phyloP scores from a whole-genome alignment of 37 sponge, comb jelly and placozoan species.

The Hexactinellida sp. region DNA sequence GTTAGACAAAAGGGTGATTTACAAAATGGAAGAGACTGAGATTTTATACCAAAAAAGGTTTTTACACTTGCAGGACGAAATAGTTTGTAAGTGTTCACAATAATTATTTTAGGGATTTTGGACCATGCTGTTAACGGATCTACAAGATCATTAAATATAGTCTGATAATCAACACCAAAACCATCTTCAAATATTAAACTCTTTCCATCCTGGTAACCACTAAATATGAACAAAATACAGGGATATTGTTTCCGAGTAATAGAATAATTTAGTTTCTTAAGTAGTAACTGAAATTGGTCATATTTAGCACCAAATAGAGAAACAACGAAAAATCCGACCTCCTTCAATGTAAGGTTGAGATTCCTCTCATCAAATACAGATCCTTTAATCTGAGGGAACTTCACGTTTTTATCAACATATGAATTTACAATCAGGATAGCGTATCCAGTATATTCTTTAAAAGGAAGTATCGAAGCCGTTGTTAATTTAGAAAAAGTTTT shows the following conservation, averaged over 20 bases:
- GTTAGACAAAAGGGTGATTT: neutral
- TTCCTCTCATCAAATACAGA: neutral
- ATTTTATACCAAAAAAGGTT: neutral
- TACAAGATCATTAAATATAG: neutral
- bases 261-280: neutral
- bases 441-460: neutral
- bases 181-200: neutral
- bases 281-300: neutral
- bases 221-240: neutral
- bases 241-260: neutral
- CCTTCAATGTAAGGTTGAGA: neutral
- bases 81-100: neutral
- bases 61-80: neutral
- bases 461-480: neutral
- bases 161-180: neutral
- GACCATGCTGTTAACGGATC: neutral
- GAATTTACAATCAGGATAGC: constrained; percentile 1
- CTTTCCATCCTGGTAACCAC: neutral
- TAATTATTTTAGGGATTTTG: neutral
- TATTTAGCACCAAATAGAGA: neutral
- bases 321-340: neutral
- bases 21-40: neutral
- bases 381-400: neutral
- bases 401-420: neutral
- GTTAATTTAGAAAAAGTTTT: neutral